phyloP scores from a whole-genome alignment of 1,140 invertebrate species.

The Procambarus clarkii region DNA sequence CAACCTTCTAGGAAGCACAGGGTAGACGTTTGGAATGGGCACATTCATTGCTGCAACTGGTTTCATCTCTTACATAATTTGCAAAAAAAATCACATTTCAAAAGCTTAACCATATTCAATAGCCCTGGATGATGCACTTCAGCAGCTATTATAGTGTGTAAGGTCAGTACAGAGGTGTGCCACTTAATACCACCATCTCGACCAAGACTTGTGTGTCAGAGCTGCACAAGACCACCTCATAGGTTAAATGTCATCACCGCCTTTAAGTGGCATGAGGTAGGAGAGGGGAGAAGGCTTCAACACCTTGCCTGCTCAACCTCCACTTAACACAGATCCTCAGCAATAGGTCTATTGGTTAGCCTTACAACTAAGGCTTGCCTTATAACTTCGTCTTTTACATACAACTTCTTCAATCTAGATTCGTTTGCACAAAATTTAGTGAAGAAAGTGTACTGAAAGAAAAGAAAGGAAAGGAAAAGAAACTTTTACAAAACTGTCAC shows the following conservation, averaged over 20 bases:
- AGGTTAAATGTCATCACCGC: neutral
- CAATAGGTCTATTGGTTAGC: constrained; percentile 59
- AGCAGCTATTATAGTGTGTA: constrained; percentile 36
- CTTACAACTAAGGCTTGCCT: constrained; percentile 66
- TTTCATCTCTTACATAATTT: constrained; percentile 41
- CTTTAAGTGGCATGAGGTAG: neutral
- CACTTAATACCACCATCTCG: constrained; percentile 26
- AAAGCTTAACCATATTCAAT: constrained; percentile 67
- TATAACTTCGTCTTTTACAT: constrained; percentile 59
- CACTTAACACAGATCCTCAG: constrained; percentile 41
- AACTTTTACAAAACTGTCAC: constrained; percentile 53
- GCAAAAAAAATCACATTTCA: constrained; percentile 44
- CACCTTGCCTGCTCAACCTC: neutral
- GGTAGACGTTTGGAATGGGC: constrained; percentile 69
- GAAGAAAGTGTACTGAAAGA: constrained; percentile 66
- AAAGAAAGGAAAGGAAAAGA: neutral
- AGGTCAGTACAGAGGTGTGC: neutral
- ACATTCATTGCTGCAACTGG: constrained; percentile 49
- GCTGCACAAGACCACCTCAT: constrained; percentile 14
- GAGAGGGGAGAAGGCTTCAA: neutral
- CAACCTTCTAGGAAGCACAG: no score
- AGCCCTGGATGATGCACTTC: constrained; percentile 58
- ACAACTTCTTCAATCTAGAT: constrained; percentile 67
- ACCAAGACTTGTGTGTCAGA: neutral
- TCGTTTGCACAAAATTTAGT: constrained; percentile 70